phyloP scores from a whole-genome alignment of 2,888 invertebrate genomes.

The Operophtera brumata region DNA sequence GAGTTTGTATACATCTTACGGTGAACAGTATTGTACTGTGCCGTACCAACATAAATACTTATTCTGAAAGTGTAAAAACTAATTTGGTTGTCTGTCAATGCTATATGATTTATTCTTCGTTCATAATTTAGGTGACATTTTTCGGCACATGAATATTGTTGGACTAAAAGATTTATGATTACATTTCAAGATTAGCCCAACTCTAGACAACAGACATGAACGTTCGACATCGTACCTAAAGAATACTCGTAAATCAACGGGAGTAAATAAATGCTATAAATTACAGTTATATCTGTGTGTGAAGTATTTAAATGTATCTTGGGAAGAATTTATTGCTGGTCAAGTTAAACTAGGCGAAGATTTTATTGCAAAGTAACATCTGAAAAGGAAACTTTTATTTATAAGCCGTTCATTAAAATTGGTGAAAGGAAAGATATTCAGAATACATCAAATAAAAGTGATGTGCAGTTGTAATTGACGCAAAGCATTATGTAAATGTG shows the following conservation, averaged over 20 bases:
- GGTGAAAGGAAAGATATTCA: not conserved
- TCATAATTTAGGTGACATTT: conserved; percentile 24
- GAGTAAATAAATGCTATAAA: conserved; percentile 34
- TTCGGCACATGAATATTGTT: conserved; percentile 25
- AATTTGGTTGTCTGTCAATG: conserved; percentile 10
- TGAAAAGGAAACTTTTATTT: conserved; percentile 19
- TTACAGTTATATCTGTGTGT: conserved; percentile 27
- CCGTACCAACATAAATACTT: too few relatives aligned
- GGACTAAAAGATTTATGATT: conserved; percentile 31
- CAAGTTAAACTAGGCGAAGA: conserved; percentile 23
- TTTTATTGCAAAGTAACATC: conserved; percentile 24
- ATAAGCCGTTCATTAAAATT: not conserved
- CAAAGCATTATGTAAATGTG: conserved; percentile 7
- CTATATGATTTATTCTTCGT: conserved; percentile 15
- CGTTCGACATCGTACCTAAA: conserved; percentile 30
- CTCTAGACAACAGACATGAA: conserved; percentile 20
- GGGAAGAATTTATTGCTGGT: conserved; percentile 23
- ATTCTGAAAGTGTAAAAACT: conserved; percentile 1
- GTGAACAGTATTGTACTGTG: too few relatives aligned
- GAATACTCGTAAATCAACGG: conserved; percentile 30
- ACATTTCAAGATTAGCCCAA: conserved; percentile 25
- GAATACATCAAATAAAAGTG: not conserved
- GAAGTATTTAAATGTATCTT: conserved; percentile 30
- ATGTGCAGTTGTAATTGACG: not conserved
- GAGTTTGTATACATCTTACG: too few relatives aligned